Base-by-base conservation (phyloP, 2,113 vertebrate genomes). In the Riparia riparia region DNA sequence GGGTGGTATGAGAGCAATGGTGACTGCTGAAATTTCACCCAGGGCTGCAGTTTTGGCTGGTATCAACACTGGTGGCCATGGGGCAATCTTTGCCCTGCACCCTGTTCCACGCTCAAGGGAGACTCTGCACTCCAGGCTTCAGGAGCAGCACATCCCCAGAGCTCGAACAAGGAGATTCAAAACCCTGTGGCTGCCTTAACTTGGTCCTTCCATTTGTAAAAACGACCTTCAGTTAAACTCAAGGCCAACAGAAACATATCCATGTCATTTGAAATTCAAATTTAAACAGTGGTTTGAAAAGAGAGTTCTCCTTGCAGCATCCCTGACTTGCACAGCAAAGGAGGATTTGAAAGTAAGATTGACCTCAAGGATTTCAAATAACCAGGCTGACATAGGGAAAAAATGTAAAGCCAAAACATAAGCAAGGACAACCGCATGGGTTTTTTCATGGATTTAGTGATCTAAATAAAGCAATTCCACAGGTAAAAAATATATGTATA, bases 61-160 rank as follows among this genome's bases (percentile, higher is more conserved):
- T 57, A 63, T 56, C 63, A 69, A 42, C 12, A 26, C 7, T 3
- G 2, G 31, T 5, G 29, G 83, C 58, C 12, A 5, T 24, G 22
- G 65, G 69, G 25, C 12, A 70, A 54, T n/a, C 21, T 29, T 47
- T 57, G 31, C 32, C 25, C 18, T 2, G 0, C 6, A 5, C 10
- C 44, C 26, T 39, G 47, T 73, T 82, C 39, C 10, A 3, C 13
- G 15, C 1, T 3, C 0, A 0, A 50, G 28, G 68, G 24, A 65
- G 20, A 39, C 1, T 49, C 24, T 80, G 44, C 10, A 17, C n/a
- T 39, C 31, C n/a, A 39, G 26, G 39, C n/a, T 57, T 64, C 44
- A 47, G 44, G 34, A 47, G 24, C 4, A 73, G 9, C 72, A 44
- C 13, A 11, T 15, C 15, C 16, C 13, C 78, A 24, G n/a, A 25